Evolutionary conservation across 2,888 invertebrate species (phyloP), one percentile per base, ranked within the genome.

Genomic region (Sclerodermus sp.): DNA sequence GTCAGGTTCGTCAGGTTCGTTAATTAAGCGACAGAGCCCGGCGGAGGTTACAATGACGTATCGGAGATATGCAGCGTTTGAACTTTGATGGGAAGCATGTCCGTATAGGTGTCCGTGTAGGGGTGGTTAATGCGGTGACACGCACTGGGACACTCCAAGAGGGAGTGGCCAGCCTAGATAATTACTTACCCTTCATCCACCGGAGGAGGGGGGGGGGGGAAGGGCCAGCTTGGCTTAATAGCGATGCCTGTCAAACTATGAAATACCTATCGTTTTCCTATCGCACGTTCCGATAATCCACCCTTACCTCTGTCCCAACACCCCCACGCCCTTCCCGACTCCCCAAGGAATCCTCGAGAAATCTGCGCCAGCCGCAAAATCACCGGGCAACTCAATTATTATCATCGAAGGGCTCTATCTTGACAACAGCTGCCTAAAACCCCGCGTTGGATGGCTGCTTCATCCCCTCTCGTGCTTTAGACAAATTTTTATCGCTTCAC

Each of bases 111-210:
- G n/a, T 64, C 55, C 56, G 62, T 62, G 59, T 60, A 61, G 60
- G 64, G 66, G 61, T 65, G 64, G 69, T 70, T 68, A 70, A 70
- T 68, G 67, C 65, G 64, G 63, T 62, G 66, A 68, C 71, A 73
- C 73, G 73, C 73, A 73, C 70, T 66, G 70, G 72, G 70, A 71
- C 67, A 67, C 66, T 67, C 64, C 70, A 64, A 54, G 58, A 71
- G 72, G 72, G 73, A 71, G 72, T 71, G 73, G 70, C 64, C 53
- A 49, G 44, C 57, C 53, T 55, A 57, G 57, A 73, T 73, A 73
- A 73, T 73, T 71, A 73, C 71, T 70, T 70, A 67, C 58, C 60
- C 64, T 23, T 23, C 39, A 17, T 31, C 48, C 29, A 31, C 43
- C 17, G 10, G 23, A 29, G 9, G 40, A 8, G 3, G 23, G 23